A percentile compares a stretch with the other conserved stretches of the same genome.
Evolutionary conservation across 2,113 vertebrate genomes (phyloP).

Genomic region (Bettongia penicillata): DNA sequence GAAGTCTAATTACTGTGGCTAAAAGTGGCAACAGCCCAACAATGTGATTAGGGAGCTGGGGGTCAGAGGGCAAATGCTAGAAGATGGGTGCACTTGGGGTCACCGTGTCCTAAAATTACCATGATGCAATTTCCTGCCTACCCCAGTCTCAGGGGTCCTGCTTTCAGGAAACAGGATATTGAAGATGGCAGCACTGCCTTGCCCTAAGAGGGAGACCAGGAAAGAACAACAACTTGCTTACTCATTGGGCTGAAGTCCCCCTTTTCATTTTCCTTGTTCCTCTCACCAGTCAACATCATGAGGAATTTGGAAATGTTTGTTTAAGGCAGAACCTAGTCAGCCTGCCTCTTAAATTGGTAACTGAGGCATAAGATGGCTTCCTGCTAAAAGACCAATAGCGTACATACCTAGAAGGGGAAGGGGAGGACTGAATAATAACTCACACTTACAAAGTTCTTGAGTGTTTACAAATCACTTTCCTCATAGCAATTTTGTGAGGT

Average conservation of each 20-base stretch:
- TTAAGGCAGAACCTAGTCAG: background rate
- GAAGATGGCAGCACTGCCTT: slow-evolving; percentile 24
- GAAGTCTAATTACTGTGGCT: slow-evolving; percentile 49
- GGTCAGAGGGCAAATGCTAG: slow-evolving; percentile 55
- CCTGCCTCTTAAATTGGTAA: slow-evolving; percentile 22
- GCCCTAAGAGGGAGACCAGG: background rate
- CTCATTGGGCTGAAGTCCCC: slow-evolving; percentile 33
- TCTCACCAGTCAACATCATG: slow-evolving; percentile 1
- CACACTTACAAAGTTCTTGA: background rate
- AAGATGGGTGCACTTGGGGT: slow-evolving; percentile 56
- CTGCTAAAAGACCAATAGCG: background rate
- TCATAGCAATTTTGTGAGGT: background rate
- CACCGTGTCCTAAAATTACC: slow-evolving; percentile 40
- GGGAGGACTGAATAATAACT: background rate
- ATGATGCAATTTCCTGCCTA: slow-evolving; percentile 69
- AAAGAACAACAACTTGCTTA: slow-evolving; percentile 58
- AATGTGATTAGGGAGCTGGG: slow-evolving; percentile 71
- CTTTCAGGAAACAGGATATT: slow-evolving; percentile 66
- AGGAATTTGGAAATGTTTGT: slow-evolving; percentile 34
- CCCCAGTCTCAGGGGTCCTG: slow-evolving; percentile 38
- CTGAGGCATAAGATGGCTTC: background rate
- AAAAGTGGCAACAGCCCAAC: slow-evolving; percentile 69
- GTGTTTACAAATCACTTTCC: background rate
- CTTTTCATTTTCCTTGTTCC: background rate
- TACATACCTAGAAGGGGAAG: background rate